Evolutionary conservation across 1,140 invertebrate genomes (phyloP), one percentile per base, ranked within the genome.

Genomic region (Euura saliciscinereae): DNA sequence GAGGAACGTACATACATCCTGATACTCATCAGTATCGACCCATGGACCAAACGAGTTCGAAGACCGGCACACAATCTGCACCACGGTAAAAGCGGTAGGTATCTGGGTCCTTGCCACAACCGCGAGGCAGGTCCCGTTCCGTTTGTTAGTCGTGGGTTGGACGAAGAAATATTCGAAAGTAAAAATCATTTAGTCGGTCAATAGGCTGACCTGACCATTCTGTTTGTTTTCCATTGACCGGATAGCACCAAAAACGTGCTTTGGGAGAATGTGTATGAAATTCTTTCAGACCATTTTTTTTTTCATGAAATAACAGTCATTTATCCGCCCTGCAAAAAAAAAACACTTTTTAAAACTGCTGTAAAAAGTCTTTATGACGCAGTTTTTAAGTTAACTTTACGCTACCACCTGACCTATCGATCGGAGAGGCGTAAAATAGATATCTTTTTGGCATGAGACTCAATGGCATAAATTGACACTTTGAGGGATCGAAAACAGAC

Each of bases 141-240:
- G 51, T 59, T 59, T 59, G 13, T 59, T 4, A 59, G 5, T 3
- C 51, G 51, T 28, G 28, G 28, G 28, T 28, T 28, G 28, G 28
- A 28, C 28, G 28, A 28, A 28, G 28, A 28, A 28, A 11, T 11
- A 11, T 59, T 59, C 51, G 51, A 59, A 59, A 59, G 51, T 59
- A 59, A 59, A 59, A 59, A 59, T 59, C 51, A 59, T 59, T n/a
- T n/a, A 59, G 51, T 59, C 51, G 51, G 51, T 59, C 51, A 6
- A 59, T 59, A 4, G 51, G 51, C 51, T 11, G 6, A n/a, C n/a
- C 51, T 11, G 6, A 28, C 0, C 28, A 28, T 28, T 28, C 28
- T 28, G 28, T 28, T 28, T 28, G 28, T 28, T 28, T 28, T 28
- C 28, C 28, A 28, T 28, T 28, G 28, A 28, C 28, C 28, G 28